Conservation (phyloP, 2,888 invertebrate species). For the Eudemis profundana region DNA sequence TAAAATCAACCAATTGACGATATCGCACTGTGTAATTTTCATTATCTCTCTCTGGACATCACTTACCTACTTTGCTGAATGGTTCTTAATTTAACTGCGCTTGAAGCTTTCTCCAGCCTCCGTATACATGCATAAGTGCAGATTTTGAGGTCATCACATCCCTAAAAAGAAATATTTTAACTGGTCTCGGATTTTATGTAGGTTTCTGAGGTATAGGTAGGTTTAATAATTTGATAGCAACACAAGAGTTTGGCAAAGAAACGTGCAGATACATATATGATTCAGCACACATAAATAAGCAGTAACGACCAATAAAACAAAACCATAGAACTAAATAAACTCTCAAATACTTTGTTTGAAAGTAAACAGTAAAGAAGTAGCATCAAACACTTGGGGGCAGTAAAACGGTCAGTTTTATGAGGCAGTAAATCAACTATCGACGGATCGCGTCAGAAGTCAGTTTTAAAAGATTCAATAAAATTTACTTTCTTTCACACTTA, state of each 20-base stretch:
- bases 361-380: constrained; percentile 59
- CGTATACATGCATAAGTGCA: no score
- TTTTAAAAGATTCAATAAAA: constrained; percentile 43
- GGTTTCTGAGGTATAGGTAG: no score
- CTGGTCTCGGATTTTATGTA: no score
- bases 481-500: constrained; percentile 38
- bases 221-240: no score
- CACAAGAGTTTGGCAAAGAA: constrained; percentile 11
- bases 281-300: constrained; percentile 38
- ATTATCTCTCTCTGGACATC: no score
- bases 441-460: constrained; percentile 55
- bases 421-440: constrained; percentile 76
- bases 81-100: no score
- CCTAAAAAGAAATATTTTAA: no score
- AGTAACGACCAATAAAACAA: constrained; percentile 52
- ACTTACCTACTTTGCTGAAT: no score
- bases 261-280: constrained; percentile 21
- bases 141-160: no score
- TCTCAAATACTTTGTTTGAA: constrained; percentile 58
- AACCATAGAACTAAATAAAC: constrained; percentile 56
- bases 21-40: no score
- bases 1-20: no score
- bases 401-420: constrained; percentile 78
- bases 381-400: constrained; percentile 62
- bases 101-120: no score